phyloP scores from a whole-genome alignment of 2,797 vertebrate species.

The Gallinago stenura region DNA sequence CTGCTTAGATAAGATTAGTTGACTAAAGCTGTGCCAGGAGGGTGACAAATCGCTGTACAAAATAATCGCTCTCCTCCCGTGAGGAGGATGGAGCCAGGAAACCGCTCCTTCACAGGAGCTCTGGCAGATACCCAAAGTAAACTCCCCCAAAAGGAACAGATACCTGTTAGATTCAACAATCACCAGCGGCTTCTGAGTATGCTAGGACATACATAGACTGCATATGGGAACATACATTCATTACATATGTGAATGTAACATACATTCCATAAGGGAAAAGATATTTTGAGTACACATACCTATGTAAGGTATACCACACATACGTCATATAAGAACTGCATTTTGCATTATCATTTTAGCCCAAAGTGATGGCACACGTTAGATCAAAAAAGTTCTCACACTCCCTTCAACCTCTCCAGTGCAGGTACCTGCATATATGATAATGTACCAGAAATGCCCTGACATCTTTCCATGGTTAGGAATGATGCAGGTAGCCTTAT shows the following conservation, averaged over 20 bases:
- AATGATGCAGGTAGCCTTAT: background rate
- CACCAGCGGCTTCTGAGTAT: background rate
- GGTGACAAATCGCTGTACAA: background rate
- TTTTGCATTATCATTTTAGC: background rate
- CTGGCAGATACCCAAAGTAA: background rate
- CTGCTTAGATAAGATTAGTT: background rate
- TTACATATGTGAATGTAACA: background rate
- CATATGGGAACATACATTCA: background rate
- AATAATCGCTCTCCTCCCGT: background rate
- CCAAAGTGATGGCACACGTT: background rate
- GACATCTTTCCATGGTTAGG: background rate
- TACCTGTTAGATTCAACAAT: background rate
- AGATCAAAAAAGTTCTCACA: background rate
- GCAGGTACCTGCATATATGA: background rate
- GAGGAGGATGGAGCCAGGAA: background rate
- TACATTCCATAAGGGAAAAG: background rate
- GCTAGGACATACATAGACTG: too few relatives aligned
- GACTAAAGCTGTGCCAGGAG: background rate
- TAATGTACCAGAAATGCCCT: background rate
- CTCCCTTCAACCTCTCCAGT: background rate
- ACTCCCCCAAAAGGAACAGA: background rate
- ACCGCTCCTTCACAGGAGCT: background rate
- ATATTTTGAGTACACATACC: rapidly evolving
- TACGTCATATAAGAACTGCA: background rate
- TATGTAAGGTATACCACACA: background rate